These are phyloP conservation scores for Syngnathus floridae DNA, from an alignment of 2,113 vertebrate genomes.

Conservation along the genomic window DNA sequence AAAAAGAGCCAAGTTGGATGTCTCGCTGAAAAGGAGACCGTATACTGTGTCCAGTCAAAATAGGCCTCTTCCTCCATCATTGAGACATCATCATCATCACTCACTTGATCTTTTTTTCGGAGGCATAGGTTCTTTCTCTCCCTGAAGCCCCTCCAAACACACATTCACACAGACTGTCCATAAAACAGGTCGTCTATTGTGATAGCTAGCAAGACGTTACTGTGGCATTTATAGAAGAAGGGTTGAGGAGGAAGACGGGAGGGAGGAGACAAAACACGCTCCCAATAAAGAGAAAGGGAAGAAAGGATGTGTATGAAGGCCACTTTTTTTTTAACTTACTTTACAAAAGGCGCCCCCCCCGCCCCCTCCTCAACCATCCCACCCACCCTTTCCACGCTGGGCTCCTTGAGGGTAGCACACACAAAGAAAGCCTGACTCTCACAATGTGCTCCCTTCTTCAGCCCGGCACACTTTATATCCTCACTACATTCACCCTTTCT, in stretches of 20 bases:
- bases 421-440: slow-evolving; percentile 59
- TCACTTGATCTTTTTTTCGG: slow-evolving; percentile 63
- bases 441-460: slow-evolving; percentile 60
- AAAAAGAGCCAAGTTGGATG: too few species aligned
- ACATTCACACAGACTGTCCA: slow-evolving; percentile 39
- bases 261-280: slow-evolving; percentile 68
- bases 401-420: slow-evolving; percentile 59
- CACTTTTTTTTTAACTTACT: slow-evolving; percentile 39
- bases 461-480: slow-evolving; percentile 67
- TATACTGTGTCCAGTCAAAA: slow-evolving; percentile 26
- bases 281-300: slow-evolving; percentile 72
- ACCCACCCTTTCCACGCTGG: slow-evolving; percentile 23
- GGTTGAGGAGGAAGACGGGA: slow-evolving; percentile 39
- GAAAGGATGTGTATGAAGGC: slow-evolving; percentile 73
- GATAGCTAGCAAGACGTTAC: slow-evolving; percentile 68
- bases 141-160: background rate
- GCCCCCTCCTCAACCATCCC: slow-evolving; percentile 4
- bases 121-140: slow-evolving; percentile 34
- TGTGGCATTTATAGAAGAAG: slow-evolving; percentile 74
- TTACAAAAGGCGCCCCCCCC: slow-evolving; percentile 42
- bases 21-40: too few species aligned
- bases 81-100: slow-evolving; percentile 29
- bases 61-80: slow-evolving; percentile 60
- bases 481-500: slow-evolving; percentile 57
- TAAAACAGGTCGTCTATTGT: slow-evolving; percentile 73